Evolutionary conservation across 2,113 vertebrate genomes (phyloP).

Genomic region (Ophthalmolycus amberensis): DNA sequence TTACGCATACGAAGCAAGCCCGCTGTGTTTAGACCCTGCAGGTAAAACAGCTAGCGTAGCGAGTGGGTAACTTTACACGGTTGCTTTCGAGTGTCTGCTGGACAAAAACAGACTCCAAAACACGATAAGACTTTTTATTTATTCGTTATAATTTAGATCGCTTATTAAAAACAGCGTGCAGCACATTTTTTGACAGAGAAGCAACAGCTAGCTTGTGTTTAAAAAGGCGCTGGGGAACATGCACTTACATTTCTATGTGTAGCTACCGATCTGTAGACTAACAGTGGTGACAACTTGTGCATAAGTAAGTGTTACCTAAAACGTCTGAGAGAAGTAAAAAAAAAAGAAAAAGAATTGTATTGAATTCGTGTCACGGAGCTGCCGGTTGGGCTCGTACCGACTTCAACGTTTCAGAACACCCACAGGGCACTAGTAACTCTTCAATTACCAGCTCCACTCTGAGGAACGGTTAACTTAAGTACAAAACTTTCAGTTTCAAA

Average conservation of each 20-base stretch:
- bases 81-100: not conserved
- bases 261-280: not conserved
- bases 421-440: constrained; percentile 89
- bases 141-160: not conserved
- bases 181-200: not conserved
- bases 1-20: constrained; percentile 33
- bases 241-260: not conserved
- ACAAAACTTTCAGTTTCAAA: constrained; percentile 91
- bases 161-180: not conserved
- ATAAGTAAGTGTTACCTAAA: constrained; percentile 5
- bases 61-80: constrained; percentile 15
- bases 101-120: constrained; percentile 8
- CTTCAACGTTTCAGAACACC: constrained; percentile 79
- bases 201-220: not conserved
- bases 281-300: not conserved
- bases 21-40: constrained; percentile 7
- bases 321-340: not conserved
- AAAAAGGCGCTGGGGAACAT: not conserved
- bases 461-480: constrained; percentile 88
- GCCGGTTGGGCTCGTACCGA: constrained; percentile 71
- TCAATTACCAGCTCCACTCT: constrained; percentile 86
- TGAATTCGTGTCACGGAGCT: constrained; percentile 54
- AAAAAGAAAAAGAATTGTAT: not conserved
- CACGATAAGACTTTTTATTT: not conserved
- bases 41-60: constrained; percentile 21